These are phyloP conservation scores for Aptenodytes patagonicus DNA, from an alignment of 2,113 vertebrate genomes.

Conservation along the genomic window DNA sequence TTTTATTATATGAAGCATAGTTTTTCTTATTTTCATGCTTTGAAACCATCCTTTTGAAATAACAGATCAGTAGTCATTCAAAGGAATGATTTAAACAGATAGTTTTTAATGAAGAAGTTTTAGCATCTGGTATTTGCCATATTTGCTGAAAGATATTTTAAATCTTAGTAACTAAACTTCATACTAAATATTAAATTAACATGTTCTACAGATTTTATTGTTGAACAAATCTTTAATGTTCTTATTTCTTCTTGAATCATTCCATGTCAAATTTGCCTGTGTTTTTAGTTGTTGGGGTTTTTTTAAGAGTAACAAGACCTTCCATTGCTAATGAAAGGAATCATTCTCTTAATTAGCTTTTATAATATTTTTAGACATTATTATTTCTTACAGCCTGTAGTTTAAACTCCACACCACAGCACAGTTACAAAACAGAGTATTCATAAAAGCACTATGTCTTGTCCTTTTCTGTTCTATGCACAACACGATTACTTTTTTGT, in stretches of 20 bases:
- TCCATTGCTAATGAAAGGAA: not conserved
- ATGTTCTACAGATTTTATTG: not conserved
- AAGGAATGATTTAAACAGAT: not conserved
- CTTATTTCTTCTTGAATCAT: not conserved
- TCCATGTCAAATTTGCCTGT: not conserved
- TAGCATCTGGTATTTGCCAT: not conserved
- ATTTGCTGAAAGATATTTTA: not conserved
- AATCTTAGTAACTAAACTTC: not conserved
- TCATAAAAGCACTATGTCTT: not conserved
- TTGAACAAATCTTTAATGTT: not conserved
- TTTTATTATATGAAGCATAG: not conserved
- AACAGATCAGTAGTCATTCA: not conserved
- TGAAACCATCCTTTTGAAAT: not conserved
- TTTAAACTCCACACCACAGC: not conserved
- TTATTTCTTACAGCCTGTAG: not conserved
- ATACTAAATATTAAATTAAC: not conserved
- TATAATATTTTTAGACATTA: not conserved
- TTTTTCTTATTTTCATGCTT: not conserved
- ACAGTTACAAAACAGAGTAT: not conserved
- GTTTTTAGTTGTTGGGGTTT: not conserved
- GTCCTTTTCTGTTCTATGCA: not conserved
- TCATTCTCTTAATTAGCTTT: not conserved
- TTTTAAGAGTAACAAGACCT: not conserved
- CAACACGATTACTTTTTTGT: fast-evolving
- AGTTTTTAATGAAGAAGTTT: not conserved